These are phyloP conservation scores for Pseudococcus viburni DNA, from an alignment of 2,888 invertebrate genomes.

Conservation along the genomic window DNA sequence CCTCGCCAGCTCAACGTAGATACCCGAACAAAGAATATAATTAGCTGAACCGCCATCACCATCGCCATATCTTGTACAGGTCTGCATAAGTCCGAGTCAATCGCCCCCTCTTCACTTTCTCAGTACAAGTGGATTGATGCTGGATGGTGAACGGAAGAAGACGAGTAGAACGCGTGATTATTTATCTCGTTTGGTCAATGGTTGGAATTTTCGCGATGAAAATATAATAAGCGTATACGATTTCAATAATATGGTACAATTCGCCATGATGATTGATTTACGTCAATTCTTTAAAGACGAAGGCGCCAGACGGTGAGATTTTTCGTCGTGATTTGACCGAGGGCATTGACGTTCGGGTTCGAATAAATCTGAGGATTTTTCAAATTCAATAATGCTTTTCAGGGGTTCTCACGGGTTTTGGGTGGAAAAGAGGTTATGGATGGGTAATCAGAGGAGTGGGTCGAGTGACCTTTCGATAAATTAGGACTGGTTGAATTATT, in stretches of 20 bases:
- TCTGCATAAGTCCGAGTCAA: neutral
- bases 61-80: neutral
- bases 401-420: too few relatives aligned
- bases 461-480: too few relatives aligned
- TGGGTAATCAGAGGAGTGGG: too few relatives aligned
- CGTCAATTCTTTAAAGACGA: neutral
- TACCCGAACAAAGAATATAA: slow-evolving; percentile 41
- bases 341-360: neutral
- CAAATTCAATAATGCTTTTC: neutral
- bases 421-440: too few relatives aligned
- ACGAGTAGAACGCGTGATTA: neutral
- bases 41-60: neutral
- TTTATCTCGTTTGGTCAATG: neutral
- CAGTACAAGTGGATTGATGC: neutral
- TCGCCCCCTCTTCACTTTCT: neutral
- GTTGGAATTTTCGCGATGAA: neutral
- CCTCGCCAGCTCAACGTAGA: neutral
- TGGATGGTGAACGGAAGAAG: neutral
- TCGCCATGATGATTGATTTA: slow-evolving; percentile 4
- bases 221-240: neutral
- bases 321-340: neutral
- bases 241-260: neutral
- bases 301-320: slow-evolving; percentile 7
- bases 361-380: neutral
- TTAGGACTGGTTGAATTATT: too few relatives aligned